These are phyloP conservation scores for Dryococelus australis DNA, from an alignment of 2,888 invertebrate species.

Conservation along the genomic window DNA sequence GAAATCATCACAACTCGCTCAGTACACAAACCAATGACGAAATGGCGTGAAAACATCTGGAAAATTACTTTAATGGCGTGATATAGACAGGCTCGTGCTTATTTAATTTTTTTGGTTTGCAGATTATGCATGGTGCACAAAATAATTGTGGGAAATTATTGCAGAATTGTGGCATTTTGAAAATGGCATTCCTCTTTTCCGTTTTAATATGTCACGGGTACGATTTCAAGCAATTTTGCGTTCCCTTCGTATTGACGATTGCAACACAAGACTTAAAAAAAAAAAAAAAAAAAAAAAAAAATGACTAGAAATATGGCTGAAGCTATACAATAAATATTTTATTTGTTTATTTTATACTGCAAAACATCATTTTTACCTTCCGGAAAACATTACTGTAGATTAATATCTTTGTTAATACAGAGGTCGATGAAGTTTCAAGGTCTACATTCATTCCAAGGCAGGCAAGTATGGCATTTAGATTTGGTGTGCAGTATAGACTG, in stretches of 20 bases:
- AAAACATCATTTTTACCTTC: background rate
- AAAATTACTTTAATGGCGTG: no score
- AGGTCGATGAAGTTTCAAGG: background rate
- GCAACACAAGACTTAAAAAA: slow-evolving; percentile 1
- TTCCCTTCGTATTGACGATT: background rate
- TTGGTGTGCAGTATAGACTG: background rate
- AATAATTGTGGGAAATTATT: no score
- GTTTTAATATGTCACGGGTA: no score
- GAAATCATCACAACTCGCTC: no score
- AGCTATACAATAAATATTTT: background rate
- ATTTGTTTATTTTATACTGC: background rate
- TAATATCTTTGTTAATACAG: background rate
- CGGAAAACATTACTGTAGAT: background rate
- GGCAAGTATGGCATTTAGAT: background rate
- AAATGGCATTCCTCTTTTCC: no score
- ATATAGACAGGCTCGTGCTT: no score
- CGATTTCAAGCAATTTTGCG: background rate
- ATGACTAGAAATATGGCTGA: background rate
- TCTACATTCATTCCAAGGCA: background rate
- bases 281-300: no score
- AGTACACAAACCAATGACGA: no score
- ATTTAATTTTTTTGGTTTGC: no score
- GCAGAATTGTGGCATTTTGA: no score
- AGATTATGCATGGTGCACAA: no score
- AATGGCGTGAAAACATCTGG: no score